Evolutionary conservation across 2,888 invertebrate genomes (phyloP), one percentile per base, ranked within the genome.

Genomic region (Hecatera dysodea): DNA sequence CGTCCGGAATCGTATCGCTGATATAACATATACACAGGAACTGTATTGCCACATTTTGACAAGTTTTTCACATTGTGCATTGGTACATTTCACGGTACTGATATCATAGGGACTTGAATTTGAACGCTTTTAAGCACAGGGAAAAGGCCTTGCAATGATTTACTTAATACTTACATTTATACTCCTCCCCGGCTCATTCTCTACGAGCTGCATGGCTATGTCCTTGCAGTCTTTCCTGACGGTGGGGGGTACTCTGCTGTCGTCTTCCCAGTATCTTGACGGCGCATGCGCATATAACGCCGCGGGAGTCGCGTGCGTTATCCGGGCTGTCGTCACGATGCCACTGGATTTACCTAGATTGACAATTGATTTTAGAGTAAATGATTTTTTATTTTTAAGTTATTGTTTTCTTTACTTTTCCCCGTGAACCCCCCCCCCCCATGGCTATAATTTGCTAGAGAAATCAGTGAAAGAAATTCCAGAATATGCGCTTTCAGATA

Each of bases 261-360:
- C 98, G 83, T 98, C 98, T 88, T 98, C 98, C 98, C 98, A 98
- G 90, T 98, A 97, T 57, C 98, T 95, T 24, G 97, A 97, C 11
- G 98, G 97, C 3, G 97, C 97, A 87, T 98, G 98, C 1, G 98
- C 97, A 88, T 97, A 98, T 48, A 98, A 92, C 0, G 98, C 98
- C 0, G 98, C 98, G 0, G 98, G 98, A 0, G 98, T 98, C 0
- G 98, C 98, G 88, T 98, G 98, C 0, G 98, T 98, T 82, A 98
- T 97, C 56, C 98, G 95, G 0, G 98, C 97, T 73, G 98, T 98
- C 5, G 98, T 98, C 42, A 98, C 98, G 53, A 98, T 97, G 0
- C 98, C 98, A n/a, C 97, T 98, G 19, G 97, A 97, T 94, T 98
- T 98, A 65, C 98, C 98, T 97, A 59, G 19, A n/a, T n/a, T n/a